A percentile compares a stretch with the other conserved stretches of the same genome.
These are phyloP conservation scores for Melanotaenia nigrans DNA, from an alignment of 2,797 vertebrate species.

Conservation along the genomic window DNA sequence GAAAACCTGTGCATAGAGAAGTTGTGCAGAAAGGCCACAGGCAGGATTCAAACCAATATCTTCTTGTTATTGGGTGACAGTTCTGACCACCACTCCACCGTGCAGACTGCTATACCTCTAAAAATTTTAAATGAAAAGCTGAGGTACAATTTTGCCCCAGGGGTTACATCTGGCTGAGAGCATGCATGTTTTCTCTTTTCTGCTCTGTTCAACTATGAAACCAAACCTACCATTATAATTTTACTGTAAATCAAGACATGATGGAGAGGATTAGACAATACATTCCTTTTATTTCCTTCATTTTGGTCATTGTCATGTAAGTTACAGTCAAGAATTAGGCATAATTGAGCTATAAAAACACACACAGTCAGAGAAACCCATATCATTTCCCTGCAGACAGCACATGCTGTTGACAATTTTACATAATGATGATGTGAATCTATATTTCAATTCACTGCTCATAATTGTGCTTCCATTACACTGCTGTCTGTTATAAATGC, in stretches of 20 bases:
- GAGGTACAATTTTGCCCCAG: background rate
- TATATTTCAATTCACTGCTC: slow-evolving; percentile 71
- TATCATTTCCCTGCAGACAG: slow-evolving; percentile 61
- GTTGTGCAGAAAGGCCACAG: too few species aligned
- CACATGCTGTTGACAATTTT: slow-evolving; percentile 61
- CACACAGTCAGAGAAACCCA: slow-evolving; percentile 35
- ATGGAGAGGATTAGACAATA: slow-evolving; percentile 4
- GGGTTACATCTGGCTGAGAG: background rate
- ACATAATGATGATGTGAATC: slow-evolving; percentile 62
- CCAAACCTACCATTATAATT: slow-evolving; percentile 3
- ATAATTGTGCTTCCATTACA: slow-evolving; percentile 67
- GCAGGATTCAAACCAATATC: too few species aligned
- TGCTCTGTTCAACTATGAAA: slow-evolving; percentile 16
- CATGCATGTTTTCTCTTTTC: background rate
- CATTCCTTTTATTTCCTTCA: slow-evolving; percentile 3
- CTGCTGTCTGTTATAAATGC: slow-evolving; percentile 67
- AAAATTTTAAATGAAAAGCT: too few species aligned
- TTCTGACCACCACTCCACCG: too few species aligned
- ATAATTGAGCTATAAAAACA: slow-evolving; percentile 54
- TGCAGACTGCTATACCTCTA: too few species aligned
- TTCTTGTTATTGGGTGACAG: too few species aligned
- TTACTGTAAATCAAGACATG: slow-evolving; percentile 15
- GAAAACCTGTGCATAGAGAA: background rate
- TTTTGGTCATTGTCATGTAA: slow-evolving; percentile 43
- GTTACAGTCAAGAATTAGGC: slow-evolving; percentile 1